A percentile compares a stretch with the other conserved stretches of the same genome.
These are phyloP conservation scores for Podabrus alpinus DNA, from an alignment of 2,888 invertebrate genomes.

Conservation along the genomic window DNA sequence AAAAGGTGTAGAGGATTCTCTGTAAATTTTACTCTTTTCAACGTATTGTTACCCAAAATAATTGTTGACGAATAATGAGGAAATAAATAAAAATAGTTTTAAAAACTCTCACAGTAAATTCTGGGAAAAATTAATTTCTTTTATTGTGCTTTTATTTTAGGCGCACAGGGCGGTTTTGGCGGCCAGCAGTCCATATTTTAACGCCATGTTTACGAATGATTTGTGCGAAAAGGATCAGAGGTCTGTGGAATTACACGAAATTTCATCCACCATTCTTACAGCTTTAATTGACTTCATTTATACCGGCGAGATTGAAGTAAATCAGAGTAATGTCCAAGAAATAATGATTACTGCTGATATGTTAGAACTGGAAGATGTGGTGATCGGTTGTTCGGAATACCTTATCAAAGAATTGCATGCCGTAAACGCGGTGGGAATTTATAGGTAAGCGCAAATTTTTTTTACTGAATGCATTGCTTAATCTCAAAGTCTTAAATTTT, in stretches of 20 bases:
- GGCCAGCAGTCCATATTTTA: constrained; percentile 89
- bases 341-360: constrained; percentile 89
- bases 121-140: not conserved
- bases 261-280: constrained; percentile 75
- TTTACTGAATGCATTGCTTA: too few species aligned
- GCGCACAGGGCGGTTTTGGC: constrained; percentile 86
- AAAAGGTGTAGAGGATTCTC: too few species aligned
- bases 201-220: constrained; percentile 90
- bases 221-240: constrained; percentile 81
- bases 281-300: constrained; percentile 86
- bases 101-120: too few species aligned
- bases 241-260: constrained; percentile 78
- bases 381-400: constrained; percentile 83
- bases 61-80: too few species aligned
- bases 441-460: constrained; percentile 59
- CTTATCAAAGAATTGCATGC: constrained; percentile 83
- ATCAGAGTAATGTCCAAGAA: constrained; percentile 84
- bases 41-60: too few species aligned
- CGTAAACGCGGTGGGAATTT: constrained; percentile 87
- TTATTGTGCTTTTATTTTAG: constrained; percentile 54
- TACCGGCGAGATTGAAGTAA: constrained; percentile 68
- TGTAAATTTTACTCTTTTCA: too few species aligned
- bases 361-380: constrained; percentile 83
- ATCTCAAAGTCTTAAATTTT: too few species aligned
- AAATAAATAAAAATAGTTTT: too few species aligned